Evolutionary conservation across 1,140 invertebrate genomes (phyloP).

Genomic region (Hydropsyche tenuis): DNA sequence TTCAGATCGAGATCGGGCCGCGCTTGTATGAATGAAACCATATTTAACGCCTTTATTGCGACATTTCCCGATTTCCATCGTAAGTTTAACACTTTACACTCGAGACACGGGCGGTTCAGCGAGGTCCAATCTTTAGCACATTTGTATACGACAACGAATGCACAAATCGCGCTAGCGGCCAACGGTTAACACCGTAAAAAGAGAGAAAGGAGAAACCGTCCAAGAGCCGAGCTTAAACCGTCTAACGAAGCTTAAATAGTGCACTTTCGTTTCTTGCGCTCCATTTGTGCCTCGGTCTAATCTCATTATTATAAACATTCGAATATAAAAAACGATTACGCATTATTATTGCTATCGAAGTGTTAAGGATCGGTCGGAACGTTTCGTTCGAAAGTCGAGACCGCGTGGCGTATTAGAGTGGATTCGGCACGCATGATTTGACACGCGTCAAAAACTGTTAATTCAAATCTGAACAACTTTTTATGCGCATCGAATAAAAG

Average conservation of each 20-base stretch:
- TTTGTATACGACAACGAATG: background rate
- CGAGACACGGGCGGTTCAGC: background rate
- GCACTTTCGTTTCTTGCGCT: constrained; percentile 32
- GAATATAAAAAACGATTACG: background rate
- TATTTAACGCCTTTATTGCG: too few species aligned
- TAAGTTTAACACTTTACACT: too few species aligned
- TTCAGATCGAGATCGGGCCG: too few species aligned
- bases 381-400: background rate
- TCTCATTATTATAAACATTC: constrained; percentile 14
- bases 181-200: constrained; percentile 9
- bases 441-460: constrained; percentile 7
- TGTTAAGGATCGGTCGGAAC: background rate
- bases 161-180: background rate
- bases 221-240: constrained; percentile 32
- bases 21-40: too few species aligned
- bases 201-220: constrained; percentile 30
- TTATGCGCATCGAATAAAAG: too few species aligned
- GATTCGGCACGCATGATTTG: constrained; percentile 5
- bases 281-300: constrained; percentile 8
- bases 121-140: background rate
- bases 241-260: constrained; percentile 31
- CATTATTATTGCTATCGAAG: background rate
- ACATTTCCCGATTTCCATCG: too few species aligned
- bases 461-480: background rate
- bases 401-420: background rate